These are phyloP conservation scores for Uropetala carovei DNA, from an alignment of 2,888 invertebrate genomes.

Conservation along the genomic window DNA sequence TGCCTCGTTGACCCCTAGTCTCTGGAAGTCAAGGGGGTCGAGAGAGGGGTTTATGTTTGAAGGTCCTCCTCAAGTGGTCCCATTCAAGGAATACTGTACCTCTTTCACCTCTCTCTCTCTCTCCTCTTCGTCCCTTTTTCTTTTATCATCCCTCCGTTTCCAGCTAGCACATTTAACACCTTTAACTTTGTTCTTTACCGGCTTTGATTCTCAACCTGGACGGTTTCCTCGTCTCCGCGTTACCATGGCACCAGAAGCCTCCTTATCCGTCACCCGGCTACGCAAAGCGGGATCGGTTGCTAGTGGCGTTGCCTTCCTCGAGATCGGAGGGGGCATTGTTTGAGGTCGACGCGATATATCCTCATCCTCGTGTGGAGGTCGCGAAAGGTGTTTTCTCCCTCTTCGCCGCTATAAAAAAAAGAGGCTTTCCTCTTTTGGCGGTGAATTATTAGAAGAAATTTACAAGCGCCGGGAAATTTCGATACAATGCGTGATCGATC, in stretches of 20 bases:
- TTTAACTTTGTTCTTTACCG: slow-evolving; percentile 10
- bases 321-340: neutral
- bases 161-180: neutral
- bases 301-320: neutral
- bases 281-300: neutral
- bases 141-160: neutral
- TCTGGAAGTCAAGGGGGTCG: slow-evolving; percentile 3
- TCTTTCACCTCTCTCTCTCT: neutral
- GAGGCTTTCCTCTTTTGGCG: neutral
- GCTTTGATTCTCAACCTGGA: neutral
- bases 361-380: neutral
- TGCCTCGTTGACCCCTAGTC: neutral
- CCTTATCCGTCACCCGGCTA: neutral
- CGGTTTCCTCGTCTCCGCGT: neutral
- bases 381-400: too few species aligned
- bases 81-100: neutral
- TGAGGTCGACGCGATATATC: neutral
- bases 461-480: slow-evolving; percentile 3
- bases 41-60: neutral
- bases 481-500: slow-evolving; percentile 19
- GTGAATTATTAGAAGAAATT: neutral
- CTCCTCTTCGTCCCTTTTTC: neutral
- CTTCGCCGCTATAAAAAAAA: neutral
- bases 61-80: slow-evolving; percentile 1
- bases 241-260: neutral